Conservation (phyloP, 2,888 invertebrate genomes). For the Mythimna vitellina region DNA sequence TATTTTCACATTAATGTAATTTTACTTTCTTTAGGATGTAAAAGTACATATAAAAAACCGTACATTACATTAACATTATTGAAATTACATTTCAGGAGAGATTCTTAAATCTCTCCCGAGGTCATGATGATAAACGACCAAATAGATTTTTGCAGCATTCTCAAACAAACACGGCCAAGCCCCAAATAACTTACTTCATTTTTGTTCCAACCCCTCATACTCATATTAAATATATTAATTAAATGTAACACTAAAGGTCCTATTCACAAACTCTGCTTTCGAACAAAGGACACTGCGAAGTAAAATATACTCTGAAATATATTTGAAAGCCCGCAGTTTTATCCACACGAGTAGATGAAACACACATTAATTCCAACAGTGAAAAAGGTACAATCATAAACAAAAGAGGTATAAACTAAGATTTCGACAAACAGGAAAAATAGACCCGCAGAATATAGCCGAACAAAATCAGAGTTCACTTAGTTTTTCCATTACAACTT, state of each 20-base stretch:
- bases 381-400: conserved; percentile 55
- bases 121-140: background rate
- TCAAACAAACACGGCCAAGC: background rate
- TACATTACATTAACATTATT: background rate
- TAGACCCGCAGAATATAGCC: conserved; percentile 45
- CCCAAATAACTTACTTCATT: conserved; percentile 13
- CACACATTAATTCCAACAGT: conserved; percentile 22
- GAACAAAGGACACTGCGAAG: conserved; percentile 45
- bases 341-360: conserved; percentile 26
- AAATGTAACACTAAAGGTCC: conserved; percentile 43
- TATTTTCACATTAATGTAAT: no score
- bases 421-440: conserved; percentile 59
- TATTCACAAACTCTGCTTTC: conserved; percentile 34
- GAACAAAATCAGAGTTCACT: conserved; percentile 66
- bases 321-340: conserved; percentile 21
- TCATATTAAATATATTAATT: conserved; percentile 46
- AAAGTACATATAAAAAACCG: no score
- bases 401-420: conserved; percentile 55
- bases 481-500: conserved; percentile 79
- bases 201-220: conserved; percentile 20
- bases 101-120: background rate
- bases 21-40: no score
- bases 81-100: no score
- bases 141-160: background rate
- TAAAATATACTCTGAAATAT: conserved; percentile 45